These are phyloP conservation scores for Crepidodera aurea DNA, from an alignment of 2,888 invertebrate genomes.

Conservation along the genomic window DNA sequence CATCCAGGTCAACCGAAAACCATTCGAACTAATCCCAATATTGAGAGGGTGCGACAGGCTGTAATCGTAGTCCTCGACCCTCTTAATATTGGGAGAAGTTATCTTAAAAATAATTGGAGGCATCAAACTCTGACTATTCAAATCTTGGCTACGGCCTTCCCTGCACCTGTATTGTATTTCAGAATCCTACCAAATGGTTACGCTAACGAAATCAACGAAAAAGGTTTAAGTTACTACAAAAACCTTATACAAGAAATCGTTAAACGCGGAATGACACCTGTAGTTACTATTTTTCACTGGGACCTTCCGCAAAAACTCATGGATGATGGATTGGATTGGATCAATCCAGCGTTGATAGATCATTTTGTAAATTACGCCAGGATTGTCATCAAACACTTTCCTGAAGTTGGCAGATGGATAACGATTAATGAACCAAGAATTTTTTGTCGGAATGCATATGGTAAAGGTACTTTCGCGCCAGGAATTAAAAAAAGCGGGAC, in stretches of 20 bases:
- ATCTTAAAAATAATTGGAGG: too few species aligned
- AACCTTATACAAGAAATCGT: constrained; percentile 76
- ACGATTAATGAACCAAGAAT: constrained; percentile 71
- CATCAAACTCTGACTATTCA: too few species aligned
- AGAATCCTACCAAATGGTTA: constrained; percentile 76
- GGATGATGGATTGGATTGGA: constrained; percentile 69
- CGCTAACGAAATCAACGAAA: constrained; percentile 71
- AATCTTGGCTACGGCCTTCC: too few species aligned
- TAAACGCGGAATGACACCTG: constrained; percentile 65
- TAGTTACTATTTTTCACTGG: constrained; percentile 70
- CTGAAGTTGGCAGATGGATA: constrained; percentile 67
- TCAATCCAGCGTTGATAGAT: constrained; percentile 67
- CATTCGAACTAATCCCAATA: too few species aligned
- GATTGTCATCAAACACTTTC: constrained; percentile 60
- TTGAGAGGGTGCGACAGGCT: too few species aligned
- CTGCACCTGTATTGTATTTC: too few species aligned
- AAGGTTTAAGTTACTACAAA: constrained; percentile 79
- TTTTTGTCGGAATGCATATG: constrained; percentile 58
- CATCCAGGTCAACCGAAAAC: too few species aligned
- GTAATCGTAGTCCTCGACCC: too few species aligned
- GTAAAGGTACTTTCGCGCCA: constrained; percentile 64
- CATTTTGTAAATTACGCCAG: constrained; percentile 68
- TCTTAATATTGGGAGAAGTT: too few species aligned
- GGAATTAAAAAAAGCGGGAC: constrained; percentile 66
- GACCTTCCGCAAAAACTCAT: constrained; percentile 45